Conservation (phyloP, 2,113 vertebrate genomes). For the Cnemophilus loriae region DNA sequence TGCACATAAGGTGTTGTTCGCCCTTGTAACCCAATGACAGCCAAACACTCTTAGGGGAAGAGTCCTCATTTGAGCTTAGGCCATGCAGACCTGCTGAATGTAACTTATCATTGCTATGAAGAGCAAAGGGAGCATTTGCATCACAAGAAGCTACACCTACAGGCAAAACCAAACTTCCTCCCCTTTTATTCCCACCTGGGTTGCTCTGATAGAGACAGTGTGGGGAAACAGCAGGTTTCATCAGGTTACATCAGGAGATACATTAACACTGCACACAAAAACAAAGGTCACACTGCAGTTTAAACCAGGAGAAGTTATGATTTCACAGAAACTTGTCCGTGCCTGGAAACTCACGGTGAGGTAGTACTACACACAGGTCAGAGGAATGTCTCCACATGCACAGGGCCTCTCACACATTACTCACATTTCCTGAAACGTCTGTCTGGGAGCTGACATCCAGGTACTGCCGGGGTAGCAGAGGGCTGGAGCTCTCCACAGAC, state of each 20-base stretch:
- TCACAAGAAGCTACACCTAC: not conserved
- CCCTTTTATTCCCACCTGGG: not conserved
- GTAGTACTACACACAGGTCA: not conserved
- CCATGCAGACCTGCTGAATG: not conserved
- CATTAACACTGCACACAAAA: not conserved
- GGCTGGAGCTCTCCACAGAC: conserved; percentile 79
- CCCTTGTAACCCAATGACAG: not conserved
- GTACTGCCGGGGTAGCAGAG: conserved; percentile 80
- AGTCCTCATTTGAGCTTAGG: not conserved
- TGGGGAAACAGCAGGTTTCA: not conserved
- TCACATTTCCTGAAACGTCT: conserved; percentile 88
- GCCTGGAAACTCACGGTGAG: not conserved
- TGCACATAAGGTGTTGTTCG: not conserved
- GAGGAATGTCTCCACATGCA: not conserved
- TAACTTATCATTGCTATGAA: not conserved
- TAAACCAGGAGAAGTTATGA: not conserved
- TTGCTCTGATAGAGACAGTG: not conserved
- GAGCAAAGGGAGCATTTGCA: not conserved
- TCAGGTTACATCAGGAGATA: not conserved
- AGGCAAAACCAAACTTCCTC: not conserved
- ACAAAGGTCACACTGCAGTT: not conserved
- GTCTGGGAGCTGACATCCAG: conserved; percentile 94
- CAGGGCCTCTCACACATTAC: conserved; percentile 1
- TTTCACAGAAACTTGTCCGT: not conserved
- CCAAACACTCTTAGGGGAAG: not conserved